A percentile compares a stretch with the other conserved stretches of the same genome.
Conservation (phyloP, 2,888 invertebrate species). For the Pelosia muscerda region DNA sequence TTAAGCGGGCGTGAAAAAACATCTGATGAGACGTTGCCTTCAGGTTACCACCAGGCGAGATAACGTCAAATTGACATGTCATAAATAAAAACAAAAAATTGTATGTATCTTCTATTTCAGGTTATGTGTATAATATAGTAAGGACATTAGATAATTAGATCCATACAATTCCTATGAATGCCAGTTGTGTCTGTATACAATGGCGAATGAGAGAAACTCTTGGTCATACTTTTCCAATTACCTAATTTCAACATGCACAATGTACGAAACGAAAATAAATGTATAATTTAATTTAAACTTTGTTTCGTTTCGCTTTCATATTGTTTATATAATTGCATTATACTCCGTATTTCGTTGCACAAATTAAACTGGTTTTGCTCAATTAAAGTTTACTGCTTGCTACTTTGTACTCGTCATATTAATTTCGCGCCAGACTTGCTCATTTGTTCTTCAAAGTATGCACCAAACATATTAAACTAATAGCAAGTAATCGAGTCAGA, state of each 20-base stretch:
- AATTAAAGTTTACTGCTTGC: slow-evolving; percentile 25
- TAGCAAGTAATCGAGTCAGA: background rate
- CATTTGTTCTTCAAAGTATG: slow-evolving; percentile 36
- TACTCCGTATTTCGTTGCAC: slow-evolving; percentile 29
- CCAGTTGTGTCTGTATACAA: background rate
- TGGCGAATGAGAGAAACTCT: background rate
- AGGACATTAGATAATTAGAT: too few species aligned
- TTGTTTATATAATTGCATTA: slow-evolving; percentile 12
- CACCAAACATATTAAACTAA: background rate
- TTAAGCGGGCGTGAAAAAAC: too few species aligned
- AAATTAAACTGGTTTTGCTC: slow-evolving; percentile 19
- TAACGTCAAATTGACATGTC: too few species aligned
- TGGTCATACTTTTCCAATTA: background rate
- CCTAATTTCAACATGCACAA: background rate
- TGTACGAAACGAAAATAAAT: slow-evolving; percentile 6
- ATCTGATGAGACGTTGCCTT: too few species aligned
- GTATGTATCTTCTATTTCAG: too few species aligned
- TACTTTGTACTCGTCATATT: slow-evolving; percentile 42
- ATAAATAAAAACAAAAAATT: too few species aligned
- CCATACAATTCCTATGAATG: background rate
- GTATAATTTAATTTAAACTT: slow-evolving; percentile 10
- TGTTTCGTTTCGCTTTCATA: background rate
- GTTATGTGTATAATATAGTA: too few species aligned
- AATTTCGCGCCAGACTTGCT: slow-evolving; percentile 28
- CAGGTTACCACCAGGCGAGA: too few species aligned